These are phyloP conservation scores for Xestia ashworthii DNA, from an alignment of 2,888 invertebrate genomes.

Conservation along the genomic window DNA sequence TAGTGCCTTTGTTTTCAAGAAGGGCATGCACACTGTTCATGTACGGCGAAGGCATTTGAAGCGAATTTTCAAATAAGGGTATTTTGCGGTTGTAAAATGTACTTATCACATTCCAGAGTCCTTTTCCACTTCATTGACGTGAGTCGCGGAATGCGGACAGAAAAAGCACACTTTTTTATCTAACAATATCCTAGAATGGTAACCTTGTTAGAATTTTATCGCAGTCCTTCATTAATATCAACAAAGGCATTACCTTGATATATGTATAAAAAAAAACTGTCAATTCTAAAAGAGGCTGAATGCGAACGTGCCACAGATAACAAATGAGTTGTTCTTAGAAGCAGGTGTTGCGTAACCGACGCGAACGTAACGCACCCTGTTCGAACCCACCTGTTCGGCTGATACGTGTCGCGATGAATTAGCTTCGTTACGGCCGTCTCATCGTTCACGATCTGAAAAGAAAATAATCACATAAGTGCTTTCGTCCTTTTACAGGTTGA, in stretches of 20 bases:
- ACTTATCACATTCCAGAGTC: conserved; percentile 35
- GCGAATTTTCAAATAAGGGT: conserved; percentile 39
- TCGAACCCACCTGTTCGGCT: conserved; percentile 78
- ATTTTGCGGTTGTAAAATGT: conserved; percentile 1
- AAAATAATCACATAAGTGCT: conserved; percentile 60
- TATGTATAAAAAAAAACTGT: conserved; percentile 41
- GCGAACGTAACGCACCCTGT: conserved; percentile 35
- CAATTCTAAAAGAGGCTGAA: conserved; percentile 42
- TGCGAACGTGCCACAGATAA: conserved; percentile 68
- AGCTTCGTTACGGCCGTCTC: conserved; percentile 75
- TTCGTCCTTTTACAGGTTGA: conserved; percentile 44
- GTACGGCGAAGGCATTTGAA: conserved; percentile 21
- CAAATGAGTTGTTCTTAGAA: conserved; percentile 60
- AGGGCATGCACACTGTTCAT: conserved; percentile 34
- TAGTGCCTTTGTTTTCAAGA: conserved; percentile 53
- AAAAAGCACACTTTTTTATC: conserved; percentile 3
- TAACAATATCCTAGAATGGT: conserved; percentile 26
- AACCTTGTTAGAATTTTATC: conserved; percentile 3
- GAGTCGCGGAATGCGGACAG: conserved; percentile 4
- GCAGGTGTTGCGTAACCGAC: conserved; percentile 62
- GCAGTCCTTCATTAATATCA: conserved; percentile 11
- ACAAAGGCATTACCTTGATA: conserved; percentile 20
- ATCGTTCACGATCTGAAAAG: conserved; percentile 76
- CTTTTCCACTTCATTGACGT: conserved; percentile 24
- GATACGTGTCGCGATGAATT: conserved; percentile 70